Evolutionary conservation across 2,113 vertebrate species (phyloP), one percentile per base, ranked within the genome.

Genomic region (Indicator indicator): DNA sequence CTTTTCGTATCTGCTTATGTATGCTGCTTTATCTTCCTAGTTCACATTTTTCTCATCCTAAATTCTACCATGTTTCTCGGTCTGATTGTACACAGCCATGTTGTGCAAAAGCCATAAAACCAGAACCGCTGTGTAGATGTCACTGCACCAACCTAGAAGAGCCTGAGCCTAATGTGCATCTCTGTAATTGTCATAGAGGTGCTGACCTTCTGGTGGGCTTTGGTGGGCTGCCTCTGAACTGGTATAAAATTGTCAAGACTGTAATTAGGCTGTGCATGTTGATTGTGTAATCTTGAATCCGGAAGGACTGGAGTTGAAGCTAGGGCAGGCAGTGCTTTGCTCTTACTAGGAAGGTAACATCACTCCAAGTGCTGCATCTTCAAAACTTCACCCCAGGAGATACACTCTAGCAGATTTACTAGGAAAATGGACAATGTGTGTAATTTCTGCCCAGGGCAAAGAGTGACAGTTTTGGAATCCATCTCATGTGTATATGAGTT

Each of bases 241-340:
- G 33, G 20, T 8, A 3, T 77, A 64, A 68, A 86, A 68, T 81
- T 75, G 54, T 74, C 18, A 4, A 21, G 16, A 17, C 30, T 88
- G 20, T 54, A 58, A 1, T 86, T 65, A 82, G 60, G 9, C 6
- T 73, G 17, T 71, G 56, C 16, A 1, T 7, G 24, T 27, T 63
- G 33, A 42, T 67, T 0, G 0, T 0, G 0, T 63, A 44, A 59
- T 54, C n/a, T 69, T 60, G 27, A 78, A 18, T 46, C 36, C 20
- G 30, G 65, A 70, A 88, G n/a, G 56, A 46, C 26, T 8, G 38
- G 76, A 64, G 38, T 12, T 60, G 24, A 23, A 70, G 46, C 16
- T 48, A 40, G 40, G 38, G 12, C 54, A 81, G 58, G 54, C 82
- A 78, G 20, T 0, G 0, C n/a, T 83, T 86, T 36, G 59, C 17